Evolutionary conservation across 2,113 vertebrate species (phyloP).

Genomic region (Sphaerodactylus townsendi): DNA sequence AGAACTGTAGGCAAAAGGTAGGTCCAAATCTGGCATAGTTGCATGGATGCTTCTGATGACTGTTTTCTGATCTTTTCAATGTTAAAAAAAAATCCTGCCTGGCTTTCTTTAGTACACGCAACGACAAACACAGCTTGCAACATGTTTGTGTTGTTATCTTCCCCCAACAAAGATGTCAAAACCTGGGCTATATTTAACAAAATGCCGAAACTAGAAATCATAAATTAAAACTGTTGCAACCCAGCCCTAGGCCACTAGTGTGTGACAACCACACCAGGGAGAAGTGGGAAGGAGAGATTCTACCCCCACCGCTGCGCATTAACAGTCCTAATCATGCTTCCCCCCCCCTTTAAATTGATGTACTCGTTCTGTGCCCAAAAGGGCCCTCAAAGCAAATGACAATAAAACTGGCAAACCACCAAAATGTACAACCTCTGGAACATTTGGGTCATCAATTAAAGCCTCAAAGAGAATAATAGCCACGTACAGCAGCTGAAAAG

Average conservation of each 20-base stretch:
- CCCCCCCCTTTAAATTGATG: too few species aligned
- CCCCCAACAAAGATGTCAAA: slow-evolving; percentile 20
- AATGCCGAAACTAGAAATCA: not conserved
- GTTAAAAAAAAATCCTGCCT: not conserved
- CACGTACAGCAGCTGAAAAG: not conserved
- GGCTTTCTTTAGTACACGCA: slow-evolving; percentile 1
- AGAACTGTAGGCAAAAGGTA: not conserved
- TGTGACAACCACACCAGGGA: not conserved
- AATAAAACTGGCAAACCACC: not conserved
- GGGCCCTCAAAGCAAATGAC: not conserved
- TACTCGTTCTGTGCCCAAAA: not conserved
- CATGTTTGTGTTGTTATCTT: not conserved
- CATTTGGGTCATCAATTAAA: not conserved
- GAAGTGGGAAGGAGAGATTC: not conserved
- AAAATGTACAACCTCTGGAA: not conserved
- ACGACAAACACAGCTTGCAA: not conserved
- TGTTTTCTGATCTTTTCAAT: not conserved
- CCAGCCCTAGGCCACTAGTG: not conserved
- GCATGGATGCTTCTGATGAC: not conserved
- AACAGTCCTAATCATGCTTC: too few species aligned
- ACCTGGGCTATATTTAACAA: not conserved
- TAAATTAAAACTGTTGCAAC: not conserved
- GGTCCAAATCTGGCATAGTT: not conserved
- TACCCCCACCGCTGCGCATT: too few species aligned
- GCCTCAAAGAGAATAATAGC: not conserved